Conservation (phyloP, 1,140 invertebrate species). For the Olivierus martensii region DNA sequence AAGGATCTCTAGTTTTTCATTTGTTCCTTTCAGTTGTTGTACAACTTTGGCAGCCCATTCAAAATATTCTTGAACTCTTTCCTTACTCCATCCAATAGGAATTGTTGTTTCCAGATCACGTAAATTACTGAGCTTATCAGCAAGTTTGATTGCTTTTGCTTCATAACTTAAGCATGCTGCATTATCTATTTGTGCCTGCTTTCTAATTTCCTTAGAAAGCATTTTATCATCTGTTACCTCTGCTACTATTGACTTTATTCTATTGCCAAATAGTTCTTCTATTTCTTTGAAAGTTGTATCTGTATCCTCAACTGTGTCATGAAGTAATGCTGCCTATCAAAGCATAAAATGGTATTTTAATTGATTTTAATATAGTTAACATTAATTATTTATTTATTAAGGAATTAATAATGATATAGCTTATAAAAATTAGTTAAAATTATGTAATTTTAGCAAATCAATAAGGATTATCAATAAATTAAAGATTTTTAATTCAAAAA, state of each 20-base stretch:
- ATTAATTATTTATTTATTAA: too few relatives aligned
- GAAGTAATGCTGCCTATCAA: conserved; percentile 54
- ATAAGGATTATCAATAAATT: too few relatives aligned
- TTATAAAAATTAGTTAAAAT: too few relatives aligned
- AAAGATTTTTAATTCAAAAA: too few relatives aligned
- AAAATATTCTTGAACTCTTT: conserved; percentile 49
- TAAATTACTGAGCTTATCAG: conserved; percentile 76
- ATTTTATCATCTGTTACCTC: conserved; percentile 69
- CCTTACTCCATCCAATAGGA: conserved; percentile 49
- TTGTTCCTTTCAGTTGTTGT: conserved; percentile 48
- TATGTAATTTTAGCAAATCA: too few relatives aligned
- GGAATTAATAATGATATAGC: too few relatives aligned
- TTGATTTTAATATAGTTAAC: too few relatives aligned
- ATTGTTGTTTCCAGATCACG: conserved; percentile 47
- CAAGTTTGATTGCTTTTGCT: conserved; percentile 68
- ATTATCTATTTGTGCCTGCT: conserved; percentile 52
- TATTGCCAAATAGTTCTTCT: conserved; percentile 46
- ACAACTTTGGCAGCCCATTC: conserved; percentile 57
- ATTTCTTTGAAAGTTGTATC: conserved; percentile 64
- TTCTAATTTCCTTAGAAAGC: conserved; percentile 47
- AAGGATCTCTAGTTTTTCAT: conserved; percentile 42
- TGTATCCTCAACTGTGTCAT: conserved; percentile 85
- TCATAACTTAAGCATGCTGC: conserved; percentile 39
- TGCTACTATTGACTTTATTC: conserved; percentile 44
- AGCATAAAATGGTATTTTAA: not conserved